Base-by-base conservation (phyloP, 1,140 invertebrate species). In the Ditylenchus dipsaci region DNA sequence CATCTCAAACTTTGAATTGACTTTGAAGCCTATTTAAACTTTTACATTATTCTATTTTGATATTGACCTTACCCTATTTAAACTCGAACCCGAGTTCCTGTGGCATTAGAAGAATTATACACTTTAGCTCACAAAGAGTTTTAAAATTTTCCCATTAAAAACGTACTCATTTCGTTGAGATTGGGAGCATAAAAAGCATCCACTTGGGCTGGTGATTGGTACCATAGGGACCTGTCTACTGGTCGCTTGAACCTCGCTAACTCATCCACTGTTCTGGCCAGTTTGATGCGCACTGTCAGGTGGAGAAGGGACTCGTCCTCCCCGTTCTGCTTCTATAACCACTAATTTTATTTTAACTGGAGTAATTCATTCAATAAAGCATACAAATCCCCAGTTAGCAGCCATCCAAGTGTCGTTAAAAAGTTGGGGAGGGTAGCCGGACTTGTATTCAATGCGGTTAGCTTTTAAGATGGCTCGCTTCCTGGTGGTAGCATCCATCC, bases 401-500 rank as follows among this genome's bases (percentile, higher is more conserved):
- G 73, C 43, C 78, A 79, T 78, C 77, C 77, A 79, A 13, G 67
- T 73, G 29, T 80, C 78, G 60, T 79, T 80, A 53, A 80, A 79
- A 15, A 78, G 30, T 23, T 62, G 49, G 47, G 42, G 38, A 3
- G 77, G 77, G 47, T 72, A 79, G 11, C 75, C 77, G 38, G 53
- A 57, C 53, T 79, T 75, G 63, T 78, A 73, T 42, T 68, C 57
- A 38, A 79, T 78, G 21, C 63, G 57, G 45, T 80, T 69, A 11
- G 79, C 76, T 67, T 82, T 82, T 26, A 76, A 64, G 38, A 79
- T 79, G 33, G 82, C 82, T 21, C 77, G 62, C n/a, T 74, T 49
- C 62, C 78, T 77, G n/a, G 81, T 83, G 0, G 47, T 68, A 47
- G 72, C 72, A 58, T 81, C 80, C 82, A 82, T 82, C 81, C 81